These are phyloP conservation scores for Saturnia pavonia DNA, from an alignment of 2,888 invertebrate genomes.

Conservation along the genomic window DNA sequence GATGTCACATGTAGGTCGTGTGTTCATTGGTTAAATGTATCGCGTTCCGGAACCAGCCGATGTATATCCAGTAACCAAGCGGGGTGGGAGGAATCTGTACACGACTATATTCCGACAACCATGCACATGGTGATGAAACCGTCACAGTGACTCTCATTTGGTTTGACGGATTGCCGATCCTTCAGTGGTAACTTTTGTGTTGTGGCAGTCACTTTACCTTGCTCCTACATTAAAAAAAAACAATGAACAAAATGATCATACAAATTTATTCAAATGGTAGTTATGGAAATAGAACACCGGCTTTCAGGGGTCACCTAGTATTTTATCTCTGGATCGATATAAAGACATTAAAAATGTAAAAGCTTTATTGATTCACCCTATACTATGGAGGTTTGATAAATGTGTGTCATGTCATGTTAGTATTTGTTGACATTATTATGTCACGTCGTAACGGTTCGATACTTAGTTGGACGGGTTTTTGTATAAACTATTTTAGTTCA, in stretches of 20 bases:
- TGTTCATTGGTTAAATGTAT: no score
- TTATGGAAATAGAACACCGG: not conserved
- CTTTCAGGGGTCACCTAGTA: not conserved
- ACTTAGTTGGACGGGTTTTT: not conserved
- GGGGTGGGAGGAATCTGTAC: no score
- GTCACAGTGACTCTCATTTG: no score
- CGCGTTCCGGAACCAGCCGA: no score
- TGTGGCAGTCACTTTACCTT: no score
- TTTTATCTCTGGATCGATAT: not conserved
- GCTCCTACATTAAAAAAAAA: not conserved
- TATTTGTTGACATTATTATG: not conserved
- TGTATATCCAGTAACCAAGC: no score
- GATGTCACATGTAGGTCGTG: no score
- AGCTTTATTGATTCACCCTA: not conserved
- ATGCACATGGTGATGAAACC: no score
- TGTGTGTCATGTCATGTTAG: not conserved
- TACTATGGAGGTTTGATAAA: not conserved
- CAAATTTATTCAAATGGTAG: not conserved
- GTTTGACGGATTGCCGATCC: no score
- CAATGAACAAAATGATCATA: not conserved
- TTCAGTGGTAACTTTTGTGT: no score
- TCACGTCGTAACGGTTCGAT: not conserved
- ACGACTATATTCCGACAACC: no score
- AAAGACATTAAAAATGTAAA: not conserved
- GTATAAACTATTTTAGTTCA: not conserved